phyloP scores from a whole-genome alignment of 2,113 vertebrate genomes.

The Ardeotis arabs region DNA sequence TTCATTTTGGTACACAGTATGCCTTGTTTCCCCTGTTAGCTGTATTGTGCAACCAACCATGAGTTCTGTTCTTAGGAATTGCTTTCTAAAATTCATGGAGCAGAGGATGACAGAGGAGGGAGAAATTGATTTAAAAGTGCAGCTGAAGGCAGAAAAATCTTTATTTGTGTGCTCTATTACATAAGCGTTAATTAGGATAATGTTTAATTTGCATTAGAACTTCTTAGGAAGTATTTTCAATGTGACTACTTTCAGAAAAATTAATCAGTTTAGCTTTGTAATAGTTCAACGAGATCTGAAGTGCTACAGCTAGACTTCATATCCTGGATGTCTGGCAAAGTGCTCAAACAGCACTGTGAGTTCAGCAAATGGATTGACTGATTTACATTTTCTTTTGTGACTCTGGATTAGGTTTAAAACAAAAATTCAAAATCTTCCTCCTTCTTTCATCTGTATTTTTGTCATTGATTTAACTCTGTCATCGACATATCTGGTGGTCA shows the following conservation, averaged over 20 bases:
- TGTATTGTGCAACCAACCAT: not conserved
- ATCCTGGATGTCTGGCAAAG: not conserved
- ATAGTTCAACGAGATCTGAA: not conserved
- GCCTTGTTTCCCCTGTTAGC: not conserved
- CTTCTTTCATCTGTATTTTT: not conserved
- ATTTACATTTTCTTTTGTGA: not conserved
- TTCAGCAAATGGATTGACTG: not conserved
- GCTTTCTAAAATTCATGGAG: not conserved
- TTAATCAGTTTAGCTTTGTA: not conserved
- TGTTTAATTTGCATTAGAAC: not conserved
- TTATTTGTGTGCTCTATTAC: not conserved
- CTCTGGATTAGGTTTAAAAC: not conserved
- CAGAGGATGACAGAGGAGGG: not conserved
- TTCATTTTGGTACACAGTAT: not conserved
- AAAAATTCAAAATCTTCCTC: not conserved
- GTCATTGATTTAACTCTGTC: not conserved
- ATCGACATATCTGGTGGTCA: not conserved
- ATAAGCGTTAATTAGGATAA: not conserved
- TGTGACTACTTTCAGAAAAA: not conserved
- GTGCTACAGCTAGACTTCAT: not conserved
- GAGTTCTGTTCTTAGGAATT: not conserved
- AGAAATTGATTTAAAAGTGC: not conserved
- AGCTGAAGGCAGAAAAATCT: not conserved
- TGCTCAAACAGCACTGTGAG: not conserved
- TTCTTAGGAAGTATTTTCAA: not conserved